These are phyloP conservation scores for Diadumene lineata DNA, from an alignment of 92 coral and sea anemone species.

Conservation along the genomic window DNA sequence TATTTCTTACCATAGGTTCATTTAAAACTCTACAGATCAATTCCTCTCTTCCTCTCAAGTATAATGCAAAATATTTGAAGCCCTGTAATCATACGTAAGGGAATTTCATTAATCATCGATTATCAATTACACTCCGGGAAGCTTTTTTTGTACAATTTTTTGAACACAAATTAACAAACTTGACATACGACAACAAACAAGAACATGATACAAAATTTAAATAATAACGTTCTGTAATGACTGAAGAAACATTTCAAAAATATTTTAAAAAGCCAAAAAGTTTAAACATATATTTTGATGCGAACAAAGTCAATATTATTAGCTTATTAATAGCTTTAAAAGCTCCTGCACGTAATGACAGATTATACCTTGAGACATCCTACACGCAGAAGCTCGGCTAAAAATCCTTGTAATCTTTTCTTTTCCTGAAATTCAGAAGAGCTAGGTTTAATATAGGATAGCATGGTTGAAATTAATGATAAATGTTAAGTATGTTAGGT, in stretches of 20 bases:
- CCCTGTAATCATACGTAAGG: constrained; percentile 72
- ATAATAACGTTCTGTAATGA: too few relatives aligned
- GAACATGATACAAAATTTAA: too few relatives aligned
- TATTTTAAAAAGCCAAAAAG: too few relatives aligned
- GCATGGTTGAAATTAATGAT: constrained; percentile 7
- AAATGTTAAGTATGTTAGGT: not conserved
- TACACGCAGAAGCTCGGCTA: constrained; percentile 80
- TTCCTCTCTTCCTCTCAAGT: constrained; percentile 95
- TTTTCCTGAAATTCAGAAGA: constrained; percentile 74
- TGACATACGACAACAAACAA: not conserved
- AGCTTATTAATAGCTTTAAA: too few relatives aligned
- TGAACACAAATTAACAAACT: not conserved
- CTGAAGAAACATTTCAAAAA: too few relatives aligned
- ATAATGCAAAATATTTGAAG: constrained; percentile 89
- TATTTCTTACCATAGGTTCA: constrained; percentile 96
- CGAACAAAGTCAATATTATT: too few relatives aligned
- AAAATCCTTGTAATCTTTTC: constrained; percentile 83
- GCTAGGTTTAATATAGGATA: constrained; percentile 23
- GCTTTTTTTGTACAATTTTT: too few relatives aligned
- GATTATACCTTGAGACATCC: constrained; percentile 89
- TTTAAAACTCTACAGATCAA: constrained; percentile 88
- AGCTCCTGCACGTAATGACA: too few relatives aligned
- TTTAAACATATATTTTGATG: too few relatives aligned
- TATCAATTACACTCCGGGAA: too few relatives aligned
- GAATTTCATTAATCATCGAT: too few relatives aligned